Percentiles rank a stretch among this genome's conserved stretches.
These are phyloP conservation scores for Cerastis leucographa DNA, from an alignment of 2,888 invertebrate genomes.

Conservation along the genomic window DNA sequence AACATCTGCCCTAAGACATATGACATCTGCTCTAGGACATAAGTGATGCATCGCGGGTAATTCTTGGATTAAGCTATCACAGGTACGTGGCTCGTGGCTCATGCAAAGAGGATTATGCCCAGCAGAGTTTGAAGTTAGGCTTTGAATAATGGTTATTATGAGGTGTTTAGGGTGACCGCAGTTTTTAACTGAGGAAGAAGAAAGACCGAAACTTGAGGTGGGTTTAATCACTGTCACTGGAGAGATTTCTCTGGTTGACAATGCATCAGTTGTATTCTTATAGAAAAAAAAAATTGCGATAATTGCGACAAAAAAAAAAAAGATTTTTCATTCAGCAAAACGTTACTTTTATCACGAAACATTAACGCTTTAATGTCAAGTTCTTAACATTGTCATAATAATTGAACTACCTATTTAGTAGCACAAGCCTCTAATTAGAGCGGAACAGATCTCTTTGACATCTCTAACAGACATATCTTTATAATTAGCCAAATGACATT, in stretches of 20 bases:
- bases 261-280: neutral
- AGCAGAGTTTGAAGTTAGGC: neutral
- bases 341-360: constrained; percentile 1
- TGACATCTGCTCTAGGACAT: neutral
- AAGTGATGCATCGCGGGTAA: too few relatives aligned
- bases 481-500: constrained; percentile 59
- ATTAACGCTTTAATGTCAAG: constrained; percentile 33
- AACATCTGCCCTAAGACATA: neutral
- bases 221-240: neutral
- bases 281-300: neutral
- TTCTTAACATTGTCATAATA: constrained; percentile 40
- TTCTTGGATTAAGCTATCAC: neutral
- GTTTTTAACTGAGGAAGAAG: neutral
- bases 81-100: neutral
- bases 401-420: constrained; percentile 49
- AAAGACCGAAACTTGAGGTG: too few relatives aligned
- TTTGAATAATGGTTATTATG: neutral
- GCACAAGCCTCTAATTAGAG: constrained; percentile 57
- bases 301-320: neutral
- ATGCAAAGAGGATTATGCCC: neutral
- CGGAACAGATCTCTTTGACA: constrained; percentile 65
- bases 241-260: neutral
- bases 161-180: neutral
- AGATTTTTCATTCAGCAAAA: constrained; percentile 5
- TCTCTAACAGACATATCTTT: constrained; percentile 53